Evolutionary conservation across 2,888 invertebrate genomes (phyloP).

Genomic region (Campopleginae sp.): DNA sequence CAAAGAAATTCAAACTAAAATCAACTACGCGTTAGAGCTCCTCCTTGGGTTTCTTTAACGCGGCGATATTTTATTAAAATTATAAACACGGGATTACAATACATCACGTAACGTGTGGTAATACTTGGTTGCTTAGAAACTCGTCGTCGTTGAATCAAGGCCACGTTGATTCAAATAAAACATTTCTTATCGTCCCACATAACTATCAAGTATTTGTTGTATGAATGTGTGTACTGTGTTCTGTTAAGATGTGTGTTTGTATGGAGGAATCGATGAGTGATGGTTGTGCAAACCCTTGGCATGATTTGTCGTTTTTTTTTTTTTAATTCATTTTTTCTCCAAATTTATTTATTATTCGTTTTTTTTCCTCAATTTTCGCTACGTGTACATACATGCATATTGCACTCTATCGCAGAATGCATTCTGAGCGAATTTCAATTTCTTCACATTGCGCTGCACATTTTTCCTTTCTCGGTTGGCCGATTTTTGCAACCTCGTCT

Average conservation of each 20-base stretch:
- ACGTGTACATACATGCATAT: constrained; percentile 74
- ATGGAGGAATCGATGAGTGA: background rate
- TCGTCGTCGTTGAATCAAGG: constrained; percentile 79
- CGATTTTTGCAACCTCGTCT: background rate
- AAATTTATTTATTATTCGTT: constrained; percentile 54
- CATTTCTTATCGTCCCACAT: constrained; percentile 68
- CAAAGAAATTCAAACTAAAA: constrained; percentile 6
- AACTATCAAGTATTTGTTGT: constrained; percentile 58
- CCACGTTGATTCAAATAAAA: constrained; percentile 78
- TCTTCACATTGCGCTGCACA: constrained; percentile 60
- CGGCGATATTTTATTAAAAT: constrained; percentile 80
- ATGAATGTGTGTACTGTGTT: constrained; percentile 39
- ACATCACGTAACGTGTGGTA: constrained; percentile 75
- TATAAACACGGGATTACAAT: constrained; percentile 79
- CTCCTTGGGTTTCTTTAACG: constrained; percentile 70
- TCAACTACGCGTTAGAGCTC: constrained; percentile 12
- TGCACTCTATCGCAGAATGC: constrained; percentile 64
- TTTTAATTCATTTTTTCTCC: constrained; percentile 40
- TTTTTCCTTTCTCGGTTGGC: constrained; percentile 54
- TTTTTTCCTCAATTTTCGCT: constrained; percentile 64
- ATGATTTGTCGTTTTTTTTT: constrained; percentile 39
- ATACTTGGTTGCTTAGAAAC: constrained; percentile 76
- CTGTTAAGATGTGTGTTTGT: constrained; percentile 41
- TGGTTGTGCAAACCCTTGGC: constrained; percentile 54
- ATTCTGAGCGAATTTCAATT: constrained; percentile 57